Conservation (phyloP, 2,797 vertebrate genomes). For the Enteromius afrohamiltoni region DNA sequence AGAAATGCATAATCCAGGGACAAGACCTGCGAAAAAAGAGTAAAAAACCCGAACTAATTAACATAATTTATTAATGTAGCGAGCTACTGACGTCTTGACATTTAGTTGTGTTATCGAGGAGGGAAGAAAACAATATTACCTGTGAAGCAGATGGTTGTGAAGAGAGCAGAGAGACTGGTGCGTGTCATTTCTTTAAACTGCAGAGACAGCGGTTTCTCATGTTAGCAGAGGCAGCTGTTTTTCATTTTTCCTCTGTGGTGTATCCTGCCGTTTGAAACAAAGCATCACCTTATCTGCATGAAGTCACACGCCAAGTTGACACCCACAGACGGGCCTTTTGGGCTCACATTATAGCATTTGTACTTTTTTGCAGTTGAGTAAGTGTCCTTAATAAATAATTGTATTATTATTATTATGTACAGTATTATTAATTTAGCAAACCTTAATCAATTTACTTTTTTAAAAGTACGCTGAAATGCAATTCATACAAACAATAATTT, state of each 20-base stretch:
- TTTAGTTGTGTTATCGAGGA: neutral
- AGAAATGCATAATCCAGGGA: neutral
- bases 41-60: neutral
- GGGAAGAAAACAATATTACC: slow-evolving; percentile 17
- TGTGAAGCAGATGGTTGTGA: neutral
- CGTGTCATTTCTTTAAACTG: slow-evolving; percentile 28
- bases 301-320: neutral
- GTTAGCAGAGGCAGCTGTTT: slow-evolving; percentile 8
- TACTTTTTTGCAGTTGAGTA: neutral
- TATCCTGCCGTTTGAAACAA: slow-evolving; percentile 17
- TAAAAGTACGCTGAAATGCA: neutral
- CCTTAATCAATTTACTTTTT: neutral
- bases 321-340: neutral
- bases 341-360: neutral
- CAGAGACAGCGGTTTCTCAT: slow-evolving; percentile 18
- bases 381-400: neutral
- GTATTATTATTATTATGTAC: neutral
- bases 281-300: slow-evolving; percentile 22
- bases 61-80: neutral
- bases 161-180: neutral
- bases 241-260: slow-evolving; percentile 29
- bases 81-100: neutral
- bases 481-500: neutral
- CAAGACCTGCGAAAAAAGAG: slow-evolving; percentile 5
- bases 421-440: neutral